Conservation (phyloP, 2,888 invertebrate species). For the Pasiphila rectangulata region DNA sequence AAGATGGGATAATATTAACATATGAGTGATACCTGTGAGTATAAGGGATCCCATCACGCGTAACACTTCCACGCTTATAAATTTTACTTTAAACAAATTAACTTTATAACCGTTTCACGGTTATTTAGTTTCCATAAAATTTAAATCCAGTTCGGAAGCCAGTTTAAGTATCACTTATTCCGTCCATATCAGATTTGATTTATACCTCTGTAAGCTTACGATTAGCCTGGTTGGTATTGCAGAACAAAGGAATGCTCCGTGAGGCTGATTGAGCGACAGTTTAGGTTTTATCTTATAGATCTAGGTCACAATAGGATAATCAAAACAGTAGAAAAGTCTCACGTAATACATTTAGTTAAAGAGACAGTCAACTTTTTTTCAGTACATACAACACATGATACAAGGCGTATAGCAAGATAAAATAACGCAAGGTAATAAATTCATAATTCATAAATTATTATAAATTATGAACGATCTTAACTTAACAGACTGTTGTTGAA, state of each 20-base stretch:
- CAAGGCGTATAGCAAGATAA: no score
- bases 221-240: slow-evolving; percentile 35
- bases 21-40: no score
- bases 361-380: no score
- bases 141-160: slow-evolving; percentile 1
- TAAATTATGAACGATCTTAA: no score
- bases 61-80: background rate
- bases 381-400: no score
- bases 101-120: background rate
- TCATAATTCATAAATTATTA: no score
- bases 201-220: slow-evolving; percentile 31
- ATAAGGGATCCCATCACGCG: no score
- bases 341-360: no score
- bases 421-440: no score
- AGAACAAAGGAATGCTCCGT: slow-evolving; percentile 53
- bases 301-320: slow-evolving; percentile 43
- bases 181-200: slow-evolving; percentile 18
- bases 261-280: slow-evolving; percentile 58
- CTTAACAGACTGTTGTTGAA: no score
- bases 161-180: slow-evolving; percentile 4
- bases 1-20: no score
- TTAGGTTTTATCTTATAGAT: slow-evolving; percentile 46
- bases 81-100: background rate
- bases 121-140: background rate
- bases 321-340: slow-evolving; percentile 42